phyloP scores from a whole-genome alignment of 2,888 invertebrate species.

The Steinernema scapterisci region DNA sequence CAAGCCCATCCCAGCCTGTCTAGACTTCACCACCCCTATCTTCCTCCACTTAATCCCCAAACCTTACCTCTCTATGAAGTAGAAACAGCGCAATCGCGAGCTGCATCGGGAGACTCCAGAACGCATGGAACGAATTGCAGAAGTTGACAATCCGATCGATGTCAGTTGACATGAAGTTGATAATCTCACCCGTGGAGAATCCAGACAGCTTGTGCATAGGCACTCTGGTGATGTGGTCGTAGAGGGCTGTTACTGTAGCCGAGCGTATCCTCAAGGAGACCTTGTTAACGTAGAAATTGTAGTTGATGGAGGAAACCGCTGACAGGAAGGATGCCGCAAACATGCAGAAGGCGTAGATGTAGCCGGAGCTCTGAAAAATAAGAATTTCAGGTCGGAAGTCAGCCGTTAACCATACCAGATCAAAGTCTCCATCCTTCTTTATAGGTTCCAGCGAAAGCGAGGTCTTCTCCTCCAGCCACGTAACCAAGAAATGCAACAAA shows the following conservation, averaged over 20 bases:
- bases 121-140: conserved; percentile 89
- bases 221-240: conserved; percentile 71
- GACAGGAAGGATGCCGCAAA: conserved; percentile 76
- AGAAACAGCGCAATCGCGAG: conserved; percentile 81
- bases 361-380: conserved; percentile 66
- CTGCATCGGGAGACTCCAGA: conserved; percentile 96
- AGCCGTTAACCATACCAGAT: not conserved
- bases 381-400: not conserved
- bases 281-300: conserved; percentile 73
- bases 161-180: conserved; percentile 96
- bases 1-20: too few relatives aligned
- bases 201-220: conserved; percentile 40
- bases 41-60: not conserved
- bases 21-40: not conserved
- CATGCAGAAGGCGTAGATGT: conserved; percentile 74
- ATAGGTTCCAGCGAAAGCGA: too few relatives aligned
- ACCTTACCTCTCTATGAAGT: conserved; percentile 73
- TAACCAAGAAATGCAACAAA: conserved; percentile 81
- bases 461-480: conserved; percentile 76
- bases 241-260: conserved; percentile 76
- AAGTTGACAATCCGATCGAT: conserved; percentile 92
- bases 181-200: conserved; percentile 79
- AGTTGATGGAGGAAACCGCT: conserved; percentile 83
- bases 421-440: conserved; percentile 8
- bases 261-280: conserved; percentile 85